phyloP scores from a whole-genome alignment of 23 tunicate genomes.

The Halocynthia aurantium region DNA sequence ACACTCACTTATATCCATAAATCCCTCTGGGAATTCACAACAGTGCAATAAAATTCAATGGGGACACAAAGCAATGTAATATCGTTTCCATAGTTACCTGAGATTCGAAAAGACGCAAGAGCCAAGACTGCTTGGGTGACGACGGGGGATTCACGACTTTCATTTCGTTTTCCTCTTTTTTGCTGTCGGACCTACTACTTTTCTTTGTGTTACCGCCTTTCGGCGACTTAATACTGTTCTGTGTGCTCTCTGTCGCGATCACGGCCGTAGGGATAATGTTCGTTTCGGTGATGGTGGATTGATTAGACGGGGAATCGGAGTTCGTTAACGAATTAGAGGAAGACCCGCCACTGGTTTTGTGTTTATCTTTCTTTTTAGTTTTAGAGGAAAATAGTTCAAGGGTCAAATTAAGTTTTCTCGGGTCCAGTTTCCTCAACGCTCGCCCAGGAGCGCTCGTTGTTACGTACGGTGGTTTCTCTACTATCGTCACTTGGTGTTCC shows the following conservation, averaged over 20 bases:
- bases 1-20: not conserved
- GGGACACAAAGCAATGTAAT: not conserved
- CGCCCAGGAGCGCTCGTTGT: constrained; percentile 46
- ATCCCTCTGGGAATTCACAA: not conserved
- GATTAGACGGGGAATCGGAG: not conserved
- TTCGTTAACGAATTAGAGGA: constrained; percentile 39
- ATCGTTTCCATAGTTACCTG: constrained; percentile 34
- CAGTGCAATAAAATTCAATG: not conserved
- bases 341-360: constrained; percentile 2
- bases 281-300: not conserved
- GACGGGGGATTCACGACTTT: not conserved
- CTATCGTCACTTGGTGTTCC: not conserved
- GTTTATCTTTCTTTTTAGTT: constrained; percentile 58
- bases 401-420: constrained; percentile 80
- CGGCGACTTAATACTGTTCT: not conserved
- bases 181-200: not conserved
- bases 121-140: constrained; percentile 73
- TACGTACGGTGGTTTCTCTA: not conserved
- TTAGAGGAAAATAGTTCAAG: constrained; percentile 79
- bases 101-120: constrained; percentile 86
- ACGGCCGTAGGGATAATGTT: not conserved
- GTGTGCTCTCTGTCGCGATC: not conserved
- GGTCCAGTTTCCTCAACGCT: constrained; percentile 87
- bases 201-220: constrained; percentile 9
- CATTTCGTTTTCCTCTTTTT: not conserved